Evolutionary conservation across 1,140 invertebrate genomes (phyloP).

Genomic region (Caligus rogercresseyi): DNA sequence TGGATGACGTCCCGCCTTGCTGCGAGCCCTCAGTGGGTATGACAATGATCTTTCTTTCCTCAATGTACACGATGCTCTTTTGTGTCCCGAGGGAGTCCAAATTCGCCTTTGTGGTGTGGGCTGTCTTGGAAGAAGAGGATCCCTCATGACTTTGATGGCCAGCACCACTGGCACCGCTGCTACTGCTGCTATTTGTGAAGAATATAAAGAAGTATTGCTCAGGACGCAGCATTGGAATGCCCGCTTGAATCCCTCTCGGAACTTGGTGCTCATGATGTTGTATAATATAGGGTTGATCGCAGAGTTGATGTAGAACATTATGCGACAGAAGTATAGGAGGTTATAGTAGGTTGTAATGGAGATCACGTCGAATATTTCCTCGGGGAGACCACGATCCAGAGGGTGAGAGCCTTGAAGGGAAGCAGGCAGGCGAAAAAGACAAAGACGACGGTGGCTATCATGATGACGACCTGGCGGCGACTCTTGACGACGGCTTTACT

Average conservation of each 20-base stretch:
- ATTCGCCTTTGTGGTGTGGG: background rate
- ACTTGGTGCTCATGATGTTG: constrained; percentile 77
- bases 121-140: too few relatives aligned
- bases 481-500: constrained; percentile 24
- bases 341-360: constrained; percentile 64
- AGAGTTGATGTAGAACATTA: constrained; percentile 73
- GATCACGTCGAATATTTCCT: constrained; percentile 41
- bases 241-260: constrained; percentile 50
- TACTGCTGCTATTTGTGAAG: too few relatives aligned
- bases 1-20: background rate
- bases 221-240: constrained; percentile 26
- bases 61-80: background rate
- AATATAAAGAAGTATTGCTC: constrained; percentile 27
- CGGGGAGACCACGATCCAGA: constrained; percentile 59
- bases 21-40: background rate
- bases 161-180: too few relatives aligned
- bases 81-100: too few relatives aligned
- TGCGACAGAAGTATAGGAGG: constrained; percentile 60
- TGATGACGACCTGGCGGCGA: constrained; percentile 46
- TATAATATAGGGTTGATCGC: constrained; percentile 77
- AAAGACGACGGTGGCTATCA: constrained; percentile 72
- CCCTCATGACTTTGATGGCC: too few relatives aligned
- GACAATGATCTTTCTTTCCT: background rate
- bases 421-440: constrained; percentile 75
- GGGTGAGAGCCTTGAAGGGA: constrained; percentile 61